phyloP scores from a whole-genome alignment of 2,888 invertebrate species.

The Melanargia galathea region DNA sequence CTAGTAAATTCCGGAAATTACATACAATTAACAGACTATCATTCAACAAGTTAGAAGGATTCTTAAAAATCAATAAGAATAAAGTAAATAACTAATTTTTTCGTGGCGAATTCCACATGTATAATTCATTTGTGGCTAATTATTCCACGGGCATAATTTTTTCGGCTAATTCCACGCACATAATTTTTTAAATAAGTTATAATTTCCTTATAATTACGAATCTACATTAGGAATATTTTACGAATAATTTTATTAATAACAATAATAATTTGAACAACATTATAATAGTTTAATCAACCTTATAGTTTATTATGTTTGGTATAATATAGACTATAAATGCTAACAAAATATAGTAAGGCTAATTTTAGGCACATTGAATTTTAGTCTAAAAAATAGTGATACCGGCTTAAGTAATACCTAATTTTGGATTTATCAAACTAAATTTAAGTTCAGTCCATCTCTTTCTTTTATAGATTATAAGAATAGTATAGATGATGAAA shows the following conservation, averaged over 20 bases:
- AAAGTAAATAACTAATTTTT: too few species aligned
- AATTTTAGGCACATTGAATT: slow-evolving; percentile 53
- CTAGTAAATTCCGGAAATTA: too few species aligned
- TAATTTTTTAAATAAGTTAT: neutral
- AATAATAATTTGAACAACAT: slow-evolving; percentile 22
- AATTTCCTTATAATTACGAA: slow-evolving; percentile 1
- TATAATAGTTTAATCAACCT: slow-evolving; percentile 7
- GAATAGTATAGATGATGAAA: neutral
- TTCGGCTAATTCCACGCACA: neutral
- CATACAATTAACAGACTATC: too few species aligned
- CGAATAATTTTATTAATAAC: slow-evolving; percentile 3
- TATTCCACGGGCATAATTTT: neutral
- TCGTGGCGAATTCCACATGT: too few species aligned
- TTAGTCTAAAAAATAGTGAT: neutral
- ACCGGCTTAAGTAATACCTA: neutral
- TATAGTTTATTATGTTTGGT: slow-evolving; percentile 1
- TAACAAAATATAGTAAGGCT: slow-evolving; percentile 11
- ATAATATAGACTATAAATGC: slow-evolving; percentile 14
- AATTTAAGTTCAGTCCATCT: slow-evolving; percentile 1
- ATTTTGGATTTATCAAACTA: neutral
- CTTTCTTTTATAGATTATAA: neutral
- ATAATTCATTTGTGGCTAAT: neutral
- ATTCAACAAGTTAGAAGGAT: too few species aligned
- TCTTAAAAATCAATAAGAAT: too few species aligned
- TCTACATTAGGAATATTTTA: neutral